Conservation (phyloP, 1,140 invertebrate genomes). For the Drosophila sproati region DNA sequence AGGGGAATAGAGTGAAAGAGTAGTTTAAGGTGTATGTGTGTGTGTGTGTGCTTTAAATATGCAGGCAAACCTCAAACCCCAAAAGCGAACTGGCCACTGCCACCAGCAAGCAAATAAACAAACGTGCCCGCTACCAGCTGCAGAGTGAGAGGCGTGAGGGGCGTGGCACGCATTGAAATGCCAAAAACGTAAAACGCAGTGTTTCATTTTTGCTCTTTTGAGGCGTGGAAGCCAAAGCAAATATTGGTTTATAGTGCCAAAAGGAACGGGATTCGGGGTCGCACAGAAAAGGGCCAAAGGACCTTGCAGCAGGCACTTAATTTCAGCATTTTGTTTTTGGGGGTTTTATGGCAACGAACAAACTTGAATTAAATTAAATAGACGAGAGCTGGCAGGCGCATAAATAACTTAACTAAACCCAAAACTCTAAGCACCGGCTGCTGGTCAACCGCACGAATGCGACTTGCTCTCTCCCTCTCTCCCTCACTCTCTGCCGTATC, state of each 20-base stretch:
- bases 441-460: constrained; percentile 11
- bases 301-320: constrained; percentile 19
- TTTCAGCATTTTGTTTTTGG: constrained; percentile 37
- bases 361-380: constrained; percentile 50
- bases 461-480: too few relatives aligned
- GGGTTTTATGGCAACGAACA: constrained; percentile 22
- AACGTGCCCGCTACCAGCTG: constrained; percentile 46
- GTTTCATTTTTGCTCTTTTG: constrained; percentile 58
- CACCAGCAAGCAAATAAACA: constrained; percentile 62
- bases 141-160: neutral
- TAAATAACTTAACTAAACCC: constrained; percentile 34
- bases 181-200: constrained; percentile 70
- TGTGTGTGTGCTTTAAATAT: constrained; percentile 60
- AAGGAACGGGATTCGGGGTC: neutral
- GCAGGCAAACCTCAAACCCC: constrained; percentile 42
- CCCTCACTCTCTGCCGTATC: neutral
- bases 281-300: neutral
- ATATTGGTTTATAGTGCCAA: constrained; percentile 63
- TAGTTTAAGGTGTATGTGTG: neutral
- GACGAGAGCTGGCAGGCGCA: constrained; percentile 16
- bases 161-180: constrained; percentile 67
- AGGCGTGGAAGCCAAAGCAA: constrained; percentile 51
- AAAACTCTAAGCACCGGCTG: constrained; percentile 10
- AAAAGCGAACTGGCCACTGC: constrained; percentile 37
- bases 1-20: neutral